Base-by-base conservation (phyloP, 2,888 invertebrate species). In the Diaprepes abbreviatus region DNA sequence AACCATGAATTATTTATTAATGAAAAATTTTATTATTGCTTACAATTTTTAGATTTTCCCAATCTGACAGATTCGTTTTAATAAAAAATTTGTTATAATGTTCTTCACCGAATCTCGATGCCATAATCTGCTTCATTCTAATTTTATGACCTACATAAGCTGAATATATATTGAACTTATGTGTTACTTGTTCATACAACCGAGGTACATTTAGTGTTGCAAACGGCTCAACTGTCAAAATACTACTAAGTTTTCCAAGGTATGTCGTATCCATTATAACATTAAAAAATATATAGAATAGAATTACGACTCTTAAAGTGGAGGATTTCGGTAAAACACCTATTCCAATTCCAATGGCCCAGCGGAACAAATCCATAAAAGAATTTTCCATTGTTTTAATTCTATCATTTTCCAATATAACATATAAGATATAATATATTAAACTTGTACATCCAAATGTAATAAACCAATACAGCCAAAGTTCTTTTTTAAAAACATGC, bases 221-320 rank as follows among this genome's bases (percentile, higher is more conserved):
- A 48, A 48, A 48, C 2, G 48, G 48, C 6, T 48, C 48, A 24
- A 14, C 6, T 0, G 48, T 48, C 14, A 48, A 48, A 24, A 48
- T 48, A 9, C 48, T 48, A 28, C 48, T 48, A n/a, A 48, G 24
- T 14, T 28, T 48, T 14, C 48, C 48, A 1, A 48, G 9, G 5
- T 48, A 48, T 5, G 28, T 28, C 19, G 24, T 48, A 28, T 48
- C 48, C 7, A 28, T 14, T 48, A 48, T 48, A 48, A 48, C 28
- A 21, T n/a, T 48, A 7, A 14, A 24, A 1, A 48, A 2, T 14
- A 48, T 14, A 7, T 48, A 48, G 6, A 28, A 48, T 24, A 28
- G 6, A 28, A 48, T 14, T 14, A 48, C 12, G 12, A 48, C 28
- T 14, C 48, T 24, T 14, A 48, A 24, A n/a, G 28, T 48, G n/a